Conservation (phyloP, 2,888 invertebrate species). For the Dynastes hyllus region DNA sequence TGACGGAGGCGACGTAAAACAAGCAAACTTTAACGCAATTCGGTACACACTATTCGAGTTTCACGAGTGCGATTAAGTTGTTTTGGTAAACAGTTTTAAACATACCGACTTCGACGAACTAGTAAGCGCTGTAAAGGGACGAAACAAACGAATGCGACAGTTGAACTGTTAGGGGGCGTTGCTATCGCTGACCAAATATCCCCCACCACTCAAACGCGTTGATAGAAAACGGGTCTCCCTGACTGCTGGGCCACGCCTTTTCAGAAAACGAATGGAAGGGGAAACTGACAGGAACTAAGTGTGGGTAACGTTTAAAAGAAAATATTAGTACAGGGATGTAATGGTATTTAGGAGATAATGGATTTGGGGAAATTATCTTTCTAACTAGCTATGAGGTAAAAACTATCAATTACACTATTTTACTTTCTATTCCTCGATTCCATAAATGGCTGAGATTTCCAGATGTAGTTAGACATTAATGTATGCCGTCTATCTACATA, state of each 20-base stretch:
- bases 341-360: too few species aligned
- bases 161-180: slow-evolving; percentile 42
- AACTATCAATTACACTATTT: too few species aligned
- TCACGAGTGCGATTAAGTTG: background rate
- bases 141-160: slow-evolving; percentile 40
- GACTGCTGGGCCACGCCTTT: background rate
- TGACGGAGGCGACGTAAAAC: background rate
- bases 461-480: too few species aligned
- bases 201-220: background rate
- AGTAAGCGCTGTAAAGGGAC: background rate
- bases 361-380: too few species aligned
- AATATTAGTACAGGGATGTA: too few species aligned
- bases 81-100: slow-evolving; percentile 13
- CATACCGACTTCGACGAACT: background rate
- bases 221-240: background rate
- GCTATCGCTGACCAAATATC: background rate
- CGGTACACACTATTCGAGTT: background rate
- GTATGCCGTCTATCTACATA: too few species aligned
- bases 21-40: background rate
- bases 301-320: too few species aligned
- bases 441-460: too few species aligned
- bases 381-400: too few species aligned
- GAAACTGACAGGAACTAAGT: too few species aligned
- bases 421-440: too few species aligned
- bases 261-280: background rate